A percentile compares a stretch with the other conserved stretches of the same genome.
These are phyloP conservation scores for Drosophila saltans DNA, from an alignment of 1,140 invertebrate species.

Conservation along the genomic window DNA sequence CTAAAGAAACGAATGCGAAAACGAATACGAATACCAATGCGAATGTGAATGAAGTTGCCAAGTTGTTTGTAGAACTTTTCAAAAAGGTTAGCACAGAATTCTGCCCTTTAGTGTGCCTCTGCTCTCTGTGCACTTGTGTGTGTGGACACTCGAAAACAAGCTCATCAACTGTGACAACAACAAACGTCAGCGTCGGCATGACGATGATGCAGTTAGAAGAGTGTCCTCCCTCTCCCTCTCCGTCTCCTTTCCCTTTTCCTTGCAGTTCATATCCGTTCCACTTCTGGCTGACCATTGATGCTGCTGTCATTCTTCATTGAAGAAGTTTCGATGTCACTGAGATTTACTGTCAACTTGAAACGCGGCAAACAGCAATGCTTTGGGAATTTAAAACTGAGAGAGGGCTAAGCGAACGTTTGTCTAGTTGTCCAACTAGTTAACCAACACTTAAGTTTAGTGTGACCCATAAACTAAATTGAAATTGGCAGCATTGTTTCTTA, in stretches of 20 bases:
- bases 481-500: not conserved
- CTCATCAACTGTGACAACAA: slow-evolving; percentile 59
- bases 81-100: slow-evolving; percentile 55
- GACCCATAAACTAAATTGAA: not conserved
- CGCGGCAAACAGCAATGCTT: slow-evolving; percentile 29
- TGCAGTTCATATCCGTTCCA: slow-evolving; percentile 54
- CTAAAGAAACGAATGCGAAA: slow-evolving; percentile 25
- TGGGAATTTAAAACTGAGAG: slow-evolving; percentile 13
- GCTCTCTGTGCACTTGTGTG: slow-evolving; percentile 10
- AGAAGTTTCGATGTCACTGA: slow-evolving; percentile 50
- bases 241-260: not conserved
- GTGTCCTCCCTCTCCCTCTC: not conserved
- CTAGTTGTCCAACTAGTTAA: not conserved
- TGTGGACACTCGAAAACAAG: slow-evolving; percentile 58
- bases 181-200: slow-evolving; percentile 40
- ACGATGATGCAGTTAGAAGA: slow-evolving; percentile 38
- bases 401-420: no score
- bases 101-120: slow-evolving; percentile 20
- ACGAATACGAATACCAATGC: slow-evolving; percentile 14
- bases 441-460: not conserved
- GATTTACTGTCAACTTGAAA: slow-evolving; percentile 44
- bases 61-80: slow-evolving; percentile 44
- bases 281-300: slow-evolving; percentile 25
- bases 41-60: slow-evolving; percentile 45
- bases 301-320: slow-evolving; percentile 41